Evolutionary conservation across 2,888 invertebrate species (phyloP).

Genomic region (Rhimphoctona megacephalus): DNA sequence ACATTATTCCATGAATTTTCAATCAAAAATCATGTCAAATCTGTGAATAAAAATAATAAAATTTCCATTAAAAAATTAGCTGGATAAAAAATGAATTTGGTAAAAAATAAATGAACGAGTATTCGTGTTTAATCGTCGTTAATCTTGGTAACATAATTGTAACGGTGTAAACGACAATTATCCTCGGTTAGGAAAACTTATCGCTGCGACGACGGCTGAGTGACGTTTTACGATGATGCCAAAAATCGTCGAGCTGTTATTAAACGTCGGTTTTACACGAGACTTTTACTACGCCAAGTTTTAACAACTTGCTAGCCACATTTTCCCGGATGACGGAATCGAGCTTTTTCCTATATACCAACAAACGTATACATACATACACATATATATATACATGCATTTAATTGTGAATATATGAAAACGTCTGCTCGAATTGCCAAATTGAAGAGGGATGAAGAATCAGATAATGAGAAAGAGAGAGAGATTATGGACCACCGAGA

Average conservation of each 20-base stretch:
- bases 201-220: slow-evolving; percentile 69
- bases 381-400: background rate
- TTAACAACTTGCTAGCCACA: slow-evolving; percentile 55
- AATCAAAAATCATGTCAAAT: background rate
- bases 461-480: background rate
- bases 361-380: background rate
- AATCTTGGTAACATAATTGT: slow-evolving; percentile 66
- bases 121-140: slow-evolving; percentile 29
- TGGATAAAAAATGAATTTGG: background rate
- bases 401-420: slow-evolving; percentile 1
- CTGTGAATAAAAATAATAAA: background rate
- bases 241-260: slow-evolving; percentile 55
- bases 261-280: slow-evolving; percentile 49
- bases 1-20: background rate
- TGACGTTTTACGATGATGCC: slow-evolving; percentile 65
- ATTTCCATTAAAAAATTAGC: background rate
- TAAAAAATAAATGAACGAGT: background rate
- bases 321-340: slow-evolving; percentile 61
- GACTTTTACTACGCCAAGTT: slow-evolving; percentile 50
- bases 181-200: slow-evolving; percentile 66
- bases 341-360: slow-evolving; percentile 19
- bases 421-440: slow-evolving; percentile 42
- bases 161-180: slow-evolving; percentile 62
- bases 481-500: slow-evolving; percentile 30
- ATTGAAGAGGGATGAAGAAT: slow-evolving; percentile 11